Percentiles rank a stretch among this genome's conserved stretches.
Conservation (phyloP, 2,113 vertebrate genomes). For the Macrotis lagotis region DNA sequence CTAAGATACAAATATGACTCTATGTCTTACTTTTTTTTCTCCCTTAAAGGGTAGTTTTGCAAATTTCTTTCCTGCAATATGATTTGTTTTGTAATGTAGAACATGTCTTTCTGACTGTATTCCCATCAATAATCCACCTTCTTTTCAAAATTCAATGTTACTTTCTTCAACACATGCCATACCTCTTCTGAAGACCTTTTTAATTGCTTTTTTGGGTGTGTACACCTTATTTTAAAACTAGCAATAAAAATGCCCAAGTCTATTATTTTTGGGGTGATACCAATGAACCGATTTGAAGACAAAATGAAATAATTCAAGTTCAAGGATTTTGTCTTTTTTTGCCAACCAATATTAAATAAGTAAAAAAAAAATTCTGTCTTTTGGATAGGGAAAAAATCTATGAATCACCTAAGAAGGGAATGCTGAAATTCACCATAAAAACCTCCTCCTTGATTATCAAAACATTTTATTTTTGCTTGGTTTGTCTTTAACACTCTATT, state of each 20-base stretch:
- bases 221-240: background rate
- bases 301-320: background rate
- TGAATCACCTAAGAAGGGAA: background rate
- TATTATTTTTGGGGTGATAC: background rate
- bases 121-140: background rate
- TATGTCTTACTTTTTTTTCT: background rate
- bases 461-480: background rate
- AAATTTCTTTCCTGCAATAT: background rate
- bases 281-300: background rate
- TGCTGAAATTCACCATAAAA: background rate
- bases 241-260: background rate
- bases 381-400: background rate
- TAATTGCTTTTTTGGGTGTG: background rate
- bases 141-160: background rate
- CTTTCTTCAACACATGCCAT: background rate
- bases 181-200: background rate
- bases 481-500: background rate
- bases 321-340: background rate
- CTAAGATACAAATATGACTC: background rate
- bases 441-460: background rate
- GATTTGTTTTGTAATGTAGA: background rate
- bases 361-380: constrained; percentile 20
- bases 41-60: background rate
- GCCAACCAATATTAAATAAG: background rate
- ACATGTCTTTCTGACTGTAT: background rate